A percentile compares a stretch with the other conserved stretches of the same genome.
These are phyloP conservation scores for Athetis lepigone DNA, from an alignment of 2,888 invertebrate genomes.

Conservation along the genomic window DNA sequence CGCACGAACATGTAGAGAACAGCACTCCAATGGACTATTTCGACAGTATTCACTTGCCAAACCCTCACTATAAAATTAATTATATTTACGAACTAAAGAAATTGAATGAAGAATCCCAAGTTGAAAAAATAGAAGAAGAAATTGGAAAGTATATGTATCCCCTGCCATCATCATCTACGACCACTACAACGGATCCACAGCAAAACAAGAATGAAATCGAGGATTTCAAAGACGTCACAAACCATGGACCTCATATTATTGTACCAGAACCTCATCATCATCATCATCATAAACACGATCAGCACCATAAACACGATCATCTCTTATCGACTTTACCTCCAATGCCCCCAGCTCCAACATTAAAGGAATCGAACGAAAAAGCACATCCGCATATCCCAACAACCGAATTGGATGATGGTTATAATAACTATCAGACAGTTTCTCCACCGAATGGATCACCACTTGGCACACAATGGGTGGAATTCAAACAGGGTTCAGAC, in stretches of 20 bases:
- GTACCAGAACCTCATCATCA: not conserved
- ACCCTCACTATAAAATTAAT: constrained; percentile 65
- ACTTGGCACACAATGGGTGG: constrained; percentile 60
- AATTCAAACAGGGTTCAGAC: constrained; percentile 49
- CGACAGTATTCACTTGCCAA: constrained; percentile 52
- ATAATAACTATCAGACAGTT: constrained; percentile 30
- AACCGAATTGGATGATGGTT: constrained; percentile 18
- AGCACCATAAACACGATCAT: not conserved
- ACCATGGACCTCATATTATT: not conserved
- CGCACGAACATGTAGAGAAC: not conserved
- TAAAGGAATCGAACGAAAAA: not conserved
- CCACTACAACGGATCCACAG: constrained; percentile 57
- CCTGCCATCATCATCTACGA: constrained; percentile 57
- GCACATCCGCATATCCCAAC: constrained; percentile 8
- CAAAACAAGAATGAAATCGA: constrained; percentile 1
- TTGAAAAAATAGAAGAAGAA: constrained; percentile 73
- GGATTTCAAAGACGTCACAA: constrained; percentile 6
- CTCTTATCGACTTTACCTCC: constrained; percentile 16
- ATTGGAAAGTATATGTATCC: constrained; percentile 68
- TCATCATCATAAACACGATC: not conserved
- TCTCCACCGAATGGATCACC: constrained; percentile 53
- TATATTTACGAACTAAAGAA: constrained; percentile 72
- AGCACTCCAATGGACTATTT: constrained; percentile 54
- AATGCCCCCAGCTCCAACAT: constrained; percentile 14
- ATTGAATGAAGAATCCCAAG: constrained; percentile 68